Percentiles rank a stretch among this genome's conserved stretches.
Evolutionary conservation across 35 echinoderm and acorn worm species (phyloP).

Genomic region (Ophiothrix spiculata): DNA sequence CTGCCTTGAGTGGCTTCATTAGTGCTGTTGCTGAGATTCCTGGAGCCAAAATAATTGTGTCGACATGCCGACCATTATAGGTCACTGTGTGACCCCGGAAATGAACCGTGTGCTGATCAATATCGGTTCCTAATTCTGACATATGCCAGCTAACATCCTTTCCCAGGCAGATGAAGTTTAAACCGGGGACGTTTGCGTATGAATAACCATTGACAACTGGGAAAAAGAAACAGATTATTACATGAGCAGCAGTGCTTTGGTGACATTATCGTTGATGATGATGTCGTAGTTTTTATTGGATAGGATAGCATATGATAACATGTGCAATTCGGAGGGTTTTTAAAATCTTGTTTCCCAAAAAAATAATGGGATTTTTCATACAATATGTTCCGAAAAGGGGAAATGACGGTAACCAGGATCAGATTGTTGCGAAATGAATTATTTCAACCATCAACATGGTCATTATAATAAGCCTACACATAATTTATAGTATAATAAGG

Average conservation of each 20-base stretch:
- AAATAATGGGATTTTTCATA: no score
- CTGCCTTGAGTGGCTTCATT: background rate
- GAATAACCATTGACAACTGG: constrained; percentile 80
- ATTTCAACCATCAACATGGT: background rate
- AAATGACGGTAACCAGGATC: no score
- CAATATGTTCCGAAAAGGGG: no score
- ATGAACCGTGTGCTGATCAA: constrained; percentile 64
- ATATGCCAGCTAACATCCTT: constrained; percentile 71
- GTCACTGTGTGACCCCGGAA: constrained; percentile 57
- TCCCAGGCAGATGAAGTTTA: constrained; percentile 17
- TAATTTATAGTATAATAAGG: background rate
- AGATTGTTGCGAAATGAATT: background rate
- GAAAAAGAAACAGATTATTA: constrained; percentile 1
- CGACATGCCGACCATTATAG: constrained; percentile 41
- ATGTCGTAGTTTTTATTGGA: no score
- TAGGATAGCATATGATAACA: no score
- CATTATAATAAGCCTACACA: background rate
- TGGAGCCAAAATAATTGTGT: constrained; percentile 48
- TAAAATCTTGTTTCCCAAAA: no score
- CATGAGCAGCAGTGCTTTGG: no score
- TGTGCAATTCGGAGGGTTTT: no score
- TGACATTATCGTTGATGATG: no score
- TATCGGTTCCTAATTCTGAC: constrained; percentile 52
- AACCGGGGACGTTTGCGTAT: constrained; percentile 53
- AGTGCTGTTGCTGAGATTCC: constrained; percentile 28